A percentile compares a stretch with the other conserved stretches of the same genome.
Evolutionary conservation across 2,113 vertebrate genomes (phyloP).

Genomic region (Actinemys pallida): DNA sequence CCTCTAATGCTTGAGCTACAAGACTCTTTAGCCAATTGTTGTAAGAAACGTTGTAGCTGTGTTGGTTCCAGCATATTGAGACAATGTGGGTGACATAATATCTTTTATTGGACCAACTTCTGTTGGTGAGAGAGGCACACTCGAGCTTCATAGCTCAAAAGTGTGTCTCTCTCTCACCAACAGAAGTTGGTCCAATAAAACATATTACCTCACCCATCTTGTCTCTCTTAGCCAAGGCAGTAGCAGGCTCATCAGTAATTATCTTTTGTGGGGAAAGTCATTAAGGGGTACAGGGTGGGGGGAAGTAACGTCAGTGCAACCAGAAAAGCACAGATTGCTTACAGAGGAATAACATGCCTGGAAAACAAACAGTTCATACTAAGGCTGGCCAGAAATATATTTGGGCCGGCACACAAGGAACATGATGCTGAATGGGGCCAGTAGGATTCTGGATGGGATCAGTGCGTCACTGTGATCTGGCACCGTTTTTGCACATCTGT

Average conservation of each 20-base stretch:
- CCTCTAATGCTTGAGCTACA: background rate
- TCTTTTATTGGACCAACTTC: background rate
- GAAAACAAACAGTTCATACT: background rate
- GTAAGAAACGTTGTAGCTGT: background rate
- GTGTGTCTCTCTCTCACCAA: too few relatives aligned
- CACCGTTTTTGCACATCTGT: background rate
- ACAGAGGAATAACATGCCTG: background rate
- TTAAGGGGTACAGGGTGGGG: background rate
- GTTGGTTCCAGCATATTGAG: background rate
- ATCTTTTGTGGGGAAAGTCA: background rate
- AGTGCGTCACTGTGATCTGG: background rate
- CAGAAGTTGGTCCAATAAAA: too few relatives aligned
- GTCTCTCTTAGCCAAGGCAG: background rate
- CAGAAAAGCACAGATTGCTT: slow-evolving; percentile 36
- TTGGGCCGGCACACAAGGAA: slow-evolving; percentile 12
- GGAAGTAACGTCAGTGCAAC: background rate
- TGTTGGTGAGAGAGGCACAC: background rate
- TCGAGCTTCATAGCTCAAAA: background rate
- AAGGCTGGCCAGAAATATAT: slow-evolving; percentile 41
- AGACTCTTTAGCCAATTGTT: background rate
- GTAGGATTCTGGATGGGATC: slow-evolving; percentile 6
- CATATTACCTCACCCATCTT: background rate
- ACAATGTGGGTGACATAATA: background rate
- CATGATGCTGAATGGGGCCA: slow-evolving; percentile 3
- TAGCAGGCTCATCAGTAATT: background rate